phyloP scores from a whole-genome alignment of 2,888 invertebrate species.

The Mimumesa dahlbomi region DNA sequence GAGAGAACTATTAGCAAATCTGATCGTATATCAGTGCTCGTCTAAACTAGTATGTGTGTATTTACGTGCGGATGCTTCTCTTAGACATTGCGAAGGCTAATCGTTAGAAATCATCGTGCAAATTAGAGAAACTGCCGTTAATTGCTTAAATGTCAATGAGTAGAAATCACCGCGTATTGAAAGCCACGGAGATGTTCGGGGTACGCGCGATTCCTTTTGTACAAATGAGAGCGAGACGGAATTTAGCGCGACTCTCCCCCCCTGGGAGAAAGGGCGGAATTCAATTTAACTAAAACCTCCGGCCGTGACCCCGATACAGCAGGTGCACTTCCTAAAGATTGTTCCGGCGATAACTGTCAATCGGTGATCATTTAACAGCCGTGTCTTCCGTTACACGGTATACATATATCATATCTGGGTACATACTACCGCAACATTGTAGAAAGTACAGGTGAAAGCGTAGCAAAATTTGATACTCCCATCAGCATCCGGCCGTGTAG shows the following conservation, averaged over 20 bases:
- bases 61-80: no score
- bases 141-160: conserved; percentile 46
- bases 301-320: conserved; percentile 59
- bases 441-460: conserved; percentile 63
- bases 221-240: conserved; percentile 13
- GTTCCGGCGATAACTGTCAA: conserved; percentile 56
- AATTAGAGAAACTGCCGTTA: conserved; percentile 40
- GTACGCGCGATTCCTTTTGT: neutral
- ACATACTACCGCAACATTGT: conserved; percentile 37
- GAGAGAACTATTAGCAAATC: no score
- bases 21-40: no score
- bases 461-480: conserved; percentile 48
- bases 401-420: conserved; percentile 3
- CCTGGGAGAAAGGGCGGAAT: conserved; percentile 53
- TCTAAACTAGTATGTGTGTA: no score
- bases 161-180: conserved; percentile 23
- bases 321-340: conserved; percentile 63
- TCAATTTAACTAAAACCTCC: conserved; percentile 39
- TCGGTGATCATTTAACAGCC: conserved; percentile 51
- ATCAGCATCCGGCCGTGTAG: conserved; percentile 11
- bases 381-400: conserved; percentile 32
- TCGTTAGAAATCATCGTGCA: conserved; percentile 22
- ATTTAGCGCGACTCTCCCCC: neutral
- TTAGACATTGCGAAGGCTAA: neutral
- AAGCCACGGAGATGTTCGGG: neutral